A percentile compares a stretch with the other conserved stretches of the same genome.
Evolutionary conservation across 2,113 vertebrate genomes (phyloP).

Genomic region (Pavo muticus): DNA sequence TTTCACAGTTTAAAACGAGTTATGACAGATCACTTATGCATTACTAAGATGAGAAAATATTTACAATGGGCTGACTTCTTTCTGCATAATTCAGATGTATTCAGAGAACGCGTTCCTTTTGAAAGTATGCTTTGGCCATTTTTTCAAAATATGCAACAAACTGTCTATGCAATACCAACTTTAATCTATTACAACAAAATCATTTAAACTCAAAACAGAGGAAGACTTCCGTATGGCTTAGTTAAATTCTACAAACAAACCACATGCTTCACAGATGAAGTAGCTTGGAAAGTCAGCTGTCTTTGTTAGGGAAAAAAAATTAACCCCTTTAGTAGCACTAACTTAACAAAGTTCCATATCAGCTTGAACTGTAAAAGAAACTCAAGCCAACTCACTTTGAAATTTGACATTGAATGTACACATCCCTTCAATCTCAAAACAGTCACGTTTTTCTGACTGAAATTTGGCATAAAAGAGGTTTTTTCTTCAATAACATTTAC

Average conservation of each 20-base stretch:
- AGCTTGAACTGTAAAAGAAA: conserved; percentile 57
- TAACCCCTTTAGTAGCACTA: conserved; percentile 70
- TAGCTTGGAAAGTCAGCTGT: conserved; percentile 62
- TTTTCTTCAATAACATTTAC: conserved; percentile 68
- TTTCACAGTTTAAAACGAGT: conserved; percentile 90
- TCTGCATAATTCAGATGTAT: conserved; percentile 79
- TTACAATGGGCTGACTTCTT: conserved; percentile 82
- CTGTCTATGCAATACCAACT: conserved; percentile 35
- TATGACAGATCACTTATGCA: conserved; percentile 86
- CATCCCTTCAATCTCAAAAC: conserved; percentile 56
- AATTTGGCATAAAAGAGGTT: conserved; percentile 56
- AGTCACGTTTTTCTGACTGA: conserved; percentile 52
- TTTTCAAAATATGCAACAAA: conserved; percentile 42
- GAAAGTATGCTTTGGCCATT: conserved; percentile 72
- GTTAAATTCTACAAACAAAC: conserved; percentile 72
- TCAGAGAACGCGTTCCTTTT: conserved; percentile 67
- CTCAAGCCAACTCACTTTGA: conserved; percentile 40
- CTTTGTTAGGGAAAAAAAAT: conserved; percentile 57
- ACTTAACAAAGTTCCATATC: conserved; percentile 22
- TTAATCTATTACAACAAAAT: conserved; percentile 69
- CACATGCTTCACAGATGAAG: conserved; percentile 73
- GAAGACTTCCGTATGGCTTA: conserved; percentile 80
- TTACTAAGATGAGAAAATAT: conserved; percentile 85
- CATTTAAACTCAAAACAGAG: conserved; percentile 63
- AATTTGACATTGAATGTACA: conserved; percentile 73